Evolutionary conservation across 2,113 vertebrate species (phyloP).

Genomic region (Leucosticte australis): DNA sequence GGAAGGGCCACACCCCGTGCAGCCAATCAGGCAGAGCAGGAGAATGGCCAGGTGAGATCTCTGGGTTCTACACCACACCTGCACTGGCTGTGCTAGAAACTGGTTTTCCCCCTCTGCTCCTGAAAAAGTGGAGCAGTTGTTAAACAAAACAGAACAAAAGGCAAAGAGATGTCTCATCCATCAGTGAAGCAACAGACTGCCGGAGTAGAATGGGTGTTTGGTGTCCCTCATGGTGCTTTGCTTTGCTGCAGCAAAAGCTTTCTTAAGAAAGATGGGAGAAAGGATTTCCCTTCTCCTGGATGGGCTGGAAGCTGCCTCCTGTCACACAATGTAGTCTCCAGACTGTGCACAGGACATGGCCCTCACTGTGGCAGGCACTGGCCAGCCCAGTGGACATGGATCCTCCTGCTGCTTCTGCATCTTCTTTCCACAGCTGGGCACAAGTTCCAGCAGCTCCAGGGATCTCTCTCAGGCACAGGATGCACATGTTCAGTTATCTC

Average conservation of each 20-base stretch:
- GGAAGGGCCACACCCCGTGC: rapidly evolving
- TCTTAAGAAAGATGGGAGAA: not conserved
- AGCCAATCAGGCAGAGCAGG: not conserved
- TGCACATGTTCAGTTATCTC: not conserved
- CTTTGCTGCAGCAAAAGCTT: not conserved
- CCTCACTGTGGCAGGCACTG: not conserved
- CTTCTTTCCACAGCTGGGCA: not conserved
- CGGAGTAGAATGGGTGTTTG: not conserved
- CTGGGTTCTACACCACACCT: not conserved
- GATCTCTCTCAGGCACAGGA: not conserved
- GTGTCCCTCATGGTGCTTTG: not conserved
- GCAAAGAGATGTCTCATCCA: not conserved
- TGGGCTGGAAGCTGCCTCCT: not conserved
- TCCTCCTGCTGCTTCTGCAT: not conserved
- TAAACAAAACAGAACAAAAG: not conserved
- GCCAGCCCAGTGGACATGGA: not conserved
- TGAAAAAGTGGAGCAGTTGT: not conserved
- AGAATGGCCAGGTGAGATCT: not conserved
- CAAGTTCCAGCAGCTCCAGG: not conserved
- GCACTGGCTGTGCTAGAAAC: not conserved
- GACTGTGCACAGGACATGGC: rapidly evolving
- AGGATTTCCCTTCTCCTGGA: not conserved
- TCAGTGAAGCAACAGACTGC: not conserved
- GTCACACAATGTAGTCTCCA: not conserved
- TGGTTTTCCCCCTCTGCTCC: not conserved